These are phyloP conservation scores for Oreochromis tanganicae DNA, from an alignment of 2,113 vertebrate species.

Conservation along the genomic window DNA sequence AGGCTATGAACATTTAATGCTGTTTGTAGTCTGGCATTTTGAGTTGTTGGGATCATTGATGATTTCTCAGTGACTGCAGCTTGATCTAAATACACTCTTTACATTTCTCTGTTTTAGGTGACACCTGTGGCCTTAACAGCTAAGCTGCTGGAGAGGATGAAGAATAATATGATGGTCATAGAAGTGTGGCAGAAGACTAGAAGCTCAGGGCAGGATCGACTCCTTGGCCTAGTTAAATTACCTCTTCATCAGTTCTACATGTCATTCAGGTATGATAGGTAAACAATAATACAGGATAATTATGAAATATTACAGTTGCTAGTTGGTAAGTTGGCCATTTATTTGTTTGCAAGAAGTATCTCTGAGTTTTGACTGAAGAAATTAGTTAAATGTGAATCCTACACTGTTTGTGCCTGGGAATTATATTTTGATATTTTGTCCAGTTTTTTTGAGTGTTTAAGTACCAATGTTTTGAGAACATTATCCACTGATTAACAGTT, in stretches of 20 bases:
- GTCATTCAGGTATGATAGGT: conserved; percentile 83
- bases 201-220: conserved; percentile 74
- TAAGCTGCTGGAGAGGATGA: conserved; percentile 83
- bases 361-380: background rate
- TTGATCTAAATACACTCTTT: background rate
- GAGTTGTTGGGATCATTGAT: background rate
- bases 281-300: background rate
- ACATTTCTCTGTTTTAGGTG: conserved; percentile 69
- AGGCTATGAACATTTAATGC: background rate
- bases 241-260: conserved; percentile 96
- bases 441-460: background rate
- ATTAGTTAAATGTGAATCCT: background rate
- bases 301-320: background rate
- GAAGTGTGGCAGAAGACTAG: conserved; percentile 88
- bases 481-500: background rate
- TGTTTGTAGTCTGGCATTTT: background rate
- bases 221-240: conserved; percentile 89
- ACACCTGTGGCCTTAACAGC: conserved; percentile 81
- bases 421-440: background rate
- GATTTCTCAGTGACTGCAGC: background rate
- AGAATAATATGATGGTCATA: conserved; percentile 91
- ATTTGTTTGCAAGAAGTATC: background rate
- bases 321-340: background rate
- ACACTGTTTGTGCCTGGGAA: background rate
- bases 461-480: accelerated